phyloP scores from a whole-genome alignment of 2,888 invertebrate species.

The Panzeria rudis region DNA sequence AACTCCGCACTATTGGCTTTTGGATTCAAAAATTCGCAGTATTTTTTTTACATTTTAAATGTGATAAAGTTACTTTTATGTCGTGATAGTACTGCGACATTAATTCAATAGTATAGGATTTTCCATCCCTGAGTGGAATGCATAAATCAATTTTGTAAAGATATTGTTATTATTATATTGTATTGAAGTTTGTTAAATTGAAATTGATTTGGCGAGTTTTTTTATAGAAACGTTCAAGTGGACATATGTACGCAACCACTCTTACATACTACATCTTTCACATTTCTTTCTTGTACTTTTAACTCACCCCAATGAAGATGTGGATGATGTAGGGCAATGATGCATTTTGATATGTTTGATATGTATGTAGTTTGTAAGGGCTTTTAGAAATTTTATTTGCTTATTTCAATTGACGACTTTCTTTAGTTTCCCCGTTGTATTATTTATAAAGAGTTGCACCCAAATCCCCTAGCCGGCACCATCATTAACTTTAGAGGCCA shows the following conservation, averaged over 20 bases:
- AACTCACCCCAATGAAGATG: neutral
- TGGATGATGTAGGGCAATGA: neutral
- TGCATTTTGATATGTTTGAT: too few species aligned
- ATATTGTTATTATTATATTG: slow-evolving; percentile 41
- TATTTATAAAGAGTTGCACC: too few species aligned
- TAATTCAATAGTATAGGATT: neutral
- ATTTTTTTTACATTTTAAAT: too few species aligned
- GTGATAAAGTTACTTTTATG: neutral
- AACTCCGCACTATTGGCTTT: neutral
- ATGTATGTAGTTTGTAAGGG: slow-evolving; percentile 17
- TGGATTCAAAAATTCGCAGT: too few species aligned
- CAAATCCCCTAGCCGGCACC: too few species aligned
- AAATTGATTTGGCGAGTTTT: slow-evolving; percentile 62
- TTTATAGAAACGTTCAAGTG: neutral
- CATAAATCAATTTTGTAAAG: slow-evolving; percentile 65
- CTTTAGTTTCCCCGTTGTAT: too few species aligned
- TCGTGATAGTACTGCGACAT: neutral
- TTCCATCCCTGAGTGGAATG: slow-evolving; percentile 21
- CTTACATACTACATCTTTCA: neutral
- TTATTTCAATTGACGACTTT: slow-evolving; percentile 17
- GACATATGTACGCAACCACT: neutral
- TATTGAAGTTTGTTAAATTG: slow-evolving; percentile 66
- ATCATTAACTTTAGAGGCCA: too few species aligned
- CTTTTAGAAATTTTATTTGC: slow-evolving; percentile 31
- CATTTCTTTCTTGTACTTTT: neutral